Conservation (phyloP, 2,888 invertebrate species). For the Nomada goodeniana region DNA sequence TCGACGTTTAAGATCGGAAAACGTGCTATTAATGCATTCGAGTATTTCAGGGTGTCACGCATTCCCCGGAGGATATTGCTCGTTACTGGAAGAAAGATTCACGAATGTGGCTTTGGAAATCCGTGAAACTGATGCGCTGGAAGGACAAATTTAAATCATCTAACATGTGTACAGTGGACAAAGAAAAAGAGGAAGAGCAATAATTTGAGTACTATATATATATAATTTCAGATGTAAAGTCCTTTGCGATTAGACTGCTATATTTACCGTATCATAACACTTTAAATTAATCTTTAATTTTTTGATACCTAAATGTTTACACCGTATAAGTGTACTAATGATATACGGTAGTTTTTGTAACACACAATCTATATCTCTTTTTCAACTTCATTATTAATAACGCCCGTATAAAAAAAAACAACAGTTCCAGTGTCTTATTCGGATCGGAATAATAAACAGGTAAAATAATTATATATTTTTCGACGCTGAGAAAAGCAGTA, state of each 20-base stretch:
- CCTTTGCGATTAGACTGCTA: constrained; percentile 7
- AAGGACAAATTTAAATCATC: constrained; percentile 9
- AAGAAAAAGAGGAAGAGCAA: constrained; percentile 15
- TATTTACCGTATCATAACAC: constrained; percentile 9
- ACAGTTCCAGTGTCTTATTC: background rate
- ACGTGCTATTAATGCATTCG: background rate
- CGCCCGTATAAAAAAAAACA: background rate
- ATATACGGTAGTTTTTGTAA: constrained; percentile 7
- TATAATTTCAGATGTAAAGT: constrained; percentile 2
- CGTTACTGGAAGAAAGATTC: constrained; percentile 90
- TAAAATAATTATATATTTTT: background rate
- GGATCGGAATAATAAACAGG: background rate
- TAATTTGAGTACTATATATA: constrained; percentile 9
- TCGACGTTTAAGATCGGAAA: background rate
- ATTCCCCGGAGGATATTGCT: constrained; percentile 86
- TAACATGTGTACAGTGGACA: constrained; percentile 1
- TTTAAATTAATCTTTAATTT: constrained; percentile 26
- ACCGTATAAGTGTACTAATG: constrained; percentile 8
- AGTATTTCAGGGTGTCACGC: constrained; percentile 85
- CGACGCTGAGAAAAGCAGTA: background rate
- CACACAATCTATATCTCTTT: background rate
- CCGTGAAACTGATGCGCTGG: constrained; percentile 71
- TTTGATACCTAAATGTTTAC: constrained; percentile 23
- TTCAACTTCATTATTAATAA: background rate
- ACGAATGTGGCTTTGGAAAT: constrained; percentile 88